Base-by-base conservation (phyloP, 2,888 invertebrate genomes). In the Eupithecia tripunctaria region DNA sequence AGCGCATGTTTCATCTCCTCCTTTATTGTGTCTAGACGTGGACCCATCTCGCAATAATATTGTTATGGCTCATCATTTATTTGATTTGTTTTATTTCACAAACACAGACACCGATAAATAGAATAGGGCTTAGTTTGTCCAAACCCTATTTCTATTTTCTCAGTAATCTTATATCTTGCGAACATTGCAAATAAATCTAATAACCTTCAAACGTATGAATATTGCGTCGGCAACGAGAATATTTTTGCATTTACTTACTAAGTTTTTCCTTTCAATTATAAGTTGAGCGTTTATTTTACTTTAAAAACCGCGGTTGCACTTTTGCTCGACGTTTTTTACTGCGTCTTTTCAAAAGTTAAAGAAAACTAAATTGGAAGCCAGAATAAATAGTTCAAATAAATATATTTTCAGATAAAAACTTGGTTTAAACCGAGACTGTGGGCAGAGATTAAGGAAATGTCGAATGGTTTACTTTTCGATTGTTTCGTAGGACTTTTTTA, bases 1-100 rank as follows among this genome's bases (percentile, higher is more conserved):
- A 15, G 27, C 38, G 43, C 56, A 69, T 69, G 32, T 68, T 66
- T 72, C 72, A 47, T 69, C 60, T 41, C 18, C 14, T 38, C 6
- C 62, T 73, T 70, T 74, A 74, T 74, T 66, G 60, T 65, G 73
- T 74, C 73, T 74, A 74, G 73, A 74, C 73, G 68, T 14, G 68
- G 18, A 27, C 68, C 29, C 25, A 56, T 56, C 56, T 25, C 10
- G 56, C 56, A 56, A 56, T 56, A 25, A 56, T 56, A 56, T 56
- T 25, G 56, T 56, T 25, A 56, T 25, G 25, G 56, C 6, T 65
- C 41, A 64, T 64, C 64, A 65, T 41, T 15, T 41, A 25, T 38
- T 65, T 65, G 36, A 43, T 65, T 65, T 38, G 41, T 25, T 43
- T 15, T 25, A 41, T 41, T 27, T 25, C 25, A 21, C 15, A 41